Conservation (phyloP, 1,140 invertebrate genomes). For the Diachasmimorpha longicaudata region DNA sequence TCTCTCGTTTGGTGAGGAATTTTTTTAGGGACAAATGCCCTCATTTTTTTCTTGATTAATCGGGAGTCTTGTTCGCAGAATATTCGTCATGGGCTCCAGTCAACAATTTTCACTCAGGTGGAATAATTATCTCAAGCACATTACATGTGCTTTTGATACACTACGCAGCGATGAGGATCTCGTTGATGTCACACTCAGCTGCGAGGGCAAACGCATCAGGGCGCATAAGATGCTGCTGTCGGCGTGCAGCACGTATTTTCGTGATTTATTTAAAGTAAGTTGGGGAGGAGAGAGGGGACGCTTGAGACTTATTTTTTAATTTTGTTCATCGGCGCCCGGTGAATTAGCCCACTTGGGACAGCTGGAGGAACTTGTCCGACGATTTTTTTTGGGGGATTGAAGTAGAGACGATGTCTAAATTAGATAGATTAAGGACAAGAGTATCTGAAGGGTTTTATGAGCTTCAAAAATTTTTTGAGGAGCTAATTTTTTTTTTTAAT, state of each 20-base stretch:
- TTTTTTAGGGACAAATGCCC: not conserved
- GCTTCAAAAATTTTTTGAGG: too few relatives aligned
- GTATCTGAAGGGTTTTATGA: too few relatives aligned
- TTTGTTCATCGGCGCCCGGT: too few relatives aligned
- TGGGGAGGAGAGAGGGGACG: not conserved
- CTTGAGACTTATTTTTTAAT: not conserved
- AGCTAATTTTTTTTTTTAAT: too few relatives aligned
- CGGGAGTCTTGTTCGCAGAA: slow-evolving; percentile 27
- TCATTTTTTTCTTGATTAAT: not conserved
- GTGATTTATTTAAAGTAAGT: slow-evolving; percentile 76
- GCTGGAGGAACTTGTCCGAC: too few relatives aligned
- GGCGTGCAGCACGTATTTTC: slow-evolving; percentile 83
- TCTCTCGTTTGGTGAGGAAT: not conserved
- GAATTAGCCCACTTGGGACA: too few relatives aligned
- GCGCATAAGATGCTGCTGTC: slow-evolving; percentile 87
- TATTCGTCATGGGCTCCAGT: slow-evolving; percentile 61
- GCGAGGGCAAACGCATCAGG: slow-evolving; percentile 81
- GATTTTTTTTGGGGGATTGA: too few relatives aligned
- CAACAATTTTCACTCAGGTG: slow-evolving; percentile 79
- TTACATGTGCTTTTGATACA: slow-evolving; percentile 78
- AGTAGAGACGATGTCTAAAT: too few relatives aligned
- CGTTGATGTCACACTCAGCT: slow-evolving; percentile 85
- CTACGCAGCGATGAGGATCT: slow-evolving; percentile 79
- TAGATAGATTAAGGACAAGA: too few relatives aligned
- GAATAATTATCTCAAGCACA: slow-evolving; percentile 78